Conservation (phyloP, 2,113 vertebrate genomes). For the Sminthopsis crassicaudata region DNA sequence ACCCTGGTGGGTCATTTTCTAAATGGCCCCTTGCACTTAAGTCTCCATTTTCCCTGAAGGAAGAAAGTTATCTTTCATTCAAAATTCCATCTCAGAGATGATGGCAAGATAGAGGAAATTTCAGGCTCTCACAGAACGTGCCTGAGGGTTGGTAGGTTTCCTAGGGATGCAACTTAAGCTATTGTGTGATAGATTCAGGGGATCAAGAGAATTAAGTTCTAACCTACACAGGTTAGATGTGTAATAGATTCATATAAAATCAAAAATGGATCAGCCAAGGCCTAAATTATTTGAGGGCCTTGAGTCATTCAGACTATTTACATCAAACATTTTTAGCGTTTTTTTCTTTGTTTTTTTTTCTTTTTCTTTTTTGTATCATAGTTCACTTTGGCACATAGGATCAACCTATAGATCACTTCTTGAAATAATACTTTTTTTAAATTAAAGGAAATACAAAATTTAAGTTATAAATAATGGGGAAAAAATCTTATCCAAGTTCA, state of each 20-base stretch:
- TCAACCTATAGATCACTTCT: neutral
- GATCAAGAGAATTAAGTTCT: neutral
- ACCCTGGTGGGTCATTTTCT: neutral
- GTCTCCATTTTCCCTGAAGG: neutral
- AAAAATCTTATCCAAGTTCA: neutral
- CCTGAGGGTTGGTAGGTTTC: accelerated
- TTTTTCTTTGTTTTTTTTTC: neutral
- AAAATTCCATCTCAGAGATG: neutral
- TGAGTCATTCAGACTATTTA: neutral
- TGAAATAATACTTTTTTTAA: neutral
- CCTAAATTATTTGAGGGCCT: neutral
- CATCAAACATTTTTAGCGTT: neutral
- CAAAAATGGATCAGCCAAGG: neutral
- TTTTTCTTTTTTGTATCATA: neutral
- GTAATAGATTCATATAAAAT: neutral
- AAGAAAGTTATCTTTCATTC: neutral
- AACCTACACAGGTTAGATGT: neutral
- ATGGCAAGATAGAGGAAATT: accelerated
- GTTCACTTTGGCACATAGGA: neutral
- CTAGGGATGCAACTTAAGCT: accelerated
- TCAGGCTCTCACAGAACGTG: neutral
- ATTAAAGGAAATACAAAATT: neutral
- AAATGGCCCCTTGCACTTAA: neutral
- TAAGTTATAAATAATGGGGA: neutral
- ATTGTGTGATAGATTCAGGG: neutral